These are phyloP conservation scores for Motacilla alba DNA, from an alignment of 2,113 vertebrate genomes.

Conservation along the genomic window DNA sequence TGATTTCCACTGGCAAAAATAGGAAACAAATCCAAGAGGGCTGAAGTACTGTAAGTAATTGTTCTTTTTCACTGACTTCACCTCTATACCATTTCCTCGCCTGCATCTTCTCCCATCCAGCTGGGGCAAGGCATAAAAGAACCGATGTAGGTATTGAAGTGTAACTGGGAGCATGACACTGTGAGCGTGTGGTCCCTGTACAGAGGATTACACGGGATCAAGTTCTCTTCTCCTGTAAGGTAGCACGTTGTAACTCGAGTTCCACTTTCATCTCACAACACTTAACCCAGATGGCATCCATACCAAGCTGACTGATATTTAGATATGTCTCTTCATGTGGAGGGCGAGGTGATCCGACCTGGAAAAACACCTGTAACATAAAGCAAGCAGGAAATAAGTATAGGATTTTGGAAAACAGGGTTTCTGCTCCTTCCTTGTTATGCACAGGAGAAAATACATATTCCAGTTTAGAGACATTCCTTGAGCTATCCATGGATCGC, in stretches of 20 bases:
- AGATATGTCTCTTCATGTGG: conserved; percentile 99
- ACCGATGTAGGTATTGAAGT: conserved; percentile 67
- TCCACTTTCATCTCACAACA: conserved; percentile 62
- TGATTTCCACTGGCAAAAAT: conserved; percentile 68
- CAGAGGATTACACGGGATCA: conserved; percentile 70
- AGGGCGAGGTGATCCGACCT: conserved; percentile 96
- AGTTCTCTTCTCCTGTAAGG: conserved; percentile 73
- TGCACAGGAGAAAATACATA: background rate
- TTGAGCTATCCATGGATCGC: background rate
- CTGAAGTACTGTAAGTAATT: conserved; percentile 53
- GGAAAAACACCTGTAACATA: conserved; percentile 91
- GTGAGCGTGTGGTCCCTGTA: conserved; percentile 71
- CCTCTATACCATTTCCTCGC: conserved; percentile 35
- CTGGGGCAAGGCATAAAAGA: conserved; percentile 79
- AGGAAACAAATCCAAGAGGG: conserved; percentile 64
- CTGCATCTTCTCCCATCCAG: conserved; percentile 72
- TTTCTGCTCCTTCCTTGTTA: background rate
- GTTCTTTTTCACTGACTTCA: conserved; percentile 68
- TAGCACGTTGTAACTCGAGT: conserved; percentile 60
- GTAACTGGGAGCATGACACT: conserved; percentile 71
- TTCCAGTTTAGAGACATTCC: background rate
- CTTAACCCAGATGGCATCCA: conserved; percentile 55
- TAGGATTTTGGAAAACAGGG: background rate
- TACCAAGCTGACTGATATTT: conserved; percentile 43
- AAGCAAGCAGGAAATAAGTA: conserved; percentile 32